Base-by-base conservation (phyloP, 2,888 invertebrate genomes). In the Pheosia gnoma region DNA sequence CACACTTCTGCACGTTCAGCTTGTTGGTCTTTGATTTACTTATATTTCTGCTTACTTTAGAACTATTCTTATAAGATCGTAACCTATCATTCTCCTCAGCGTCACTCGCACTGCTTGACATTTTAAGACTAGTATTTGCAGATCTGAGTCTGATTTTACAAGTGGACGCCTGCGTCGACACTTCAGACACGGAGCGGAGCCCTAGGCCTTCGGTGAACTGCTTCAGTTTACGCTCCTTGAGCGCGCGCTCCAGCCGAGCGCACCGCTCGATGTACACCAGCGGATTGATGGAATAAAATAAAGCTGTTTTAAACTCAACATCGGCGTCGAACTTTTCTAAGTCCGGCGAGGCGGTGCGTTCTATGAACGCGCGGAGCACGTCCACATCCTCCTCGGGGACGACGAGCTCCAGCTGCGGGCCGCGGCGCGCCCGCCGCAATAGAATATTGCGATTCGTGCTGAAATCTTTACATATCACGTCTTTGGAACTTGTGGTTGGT, bases 221-320 rank as follows among this genome's bases (percentile, higher is more conserved):
- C 9, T 66, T 62, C 11, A 73, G 62, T 4, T 64, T 61, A 7
- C 60, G 59, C 38, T 13, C 64, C 5, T 49, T 58, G 45, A 77
- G 62, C 71, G 72, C 70, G 7, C 58, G 60, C 13, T 62, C 77
- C 3, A 87, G 77, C 0, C 55, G 67, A 6, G 65, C 47, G 57
- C 82, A 82, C 0, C 80, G 76, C 62, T 70, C 70, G 0, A 88
- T 45, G 5, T 57, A 54, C 6, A 90, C 89, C 0, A 89, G 67
- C 3, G 90, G 90, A 63, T 89, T 86, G 45, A 90, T 76, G 5
- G 72, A 71, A 68, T 83, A 86, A 67, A 89, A 85, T 10, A 86
- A 58, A 1, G 41, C 25, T 25, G 67, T 66, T 58, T 78, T 82
- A 73, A 82, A 88, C 0, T 43, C 45, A 3, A 82, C 79, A 59